phyloP scores from a whole-genome alignment of 2,888 invertebrate species.

The Rotaria socialis region DNA sequence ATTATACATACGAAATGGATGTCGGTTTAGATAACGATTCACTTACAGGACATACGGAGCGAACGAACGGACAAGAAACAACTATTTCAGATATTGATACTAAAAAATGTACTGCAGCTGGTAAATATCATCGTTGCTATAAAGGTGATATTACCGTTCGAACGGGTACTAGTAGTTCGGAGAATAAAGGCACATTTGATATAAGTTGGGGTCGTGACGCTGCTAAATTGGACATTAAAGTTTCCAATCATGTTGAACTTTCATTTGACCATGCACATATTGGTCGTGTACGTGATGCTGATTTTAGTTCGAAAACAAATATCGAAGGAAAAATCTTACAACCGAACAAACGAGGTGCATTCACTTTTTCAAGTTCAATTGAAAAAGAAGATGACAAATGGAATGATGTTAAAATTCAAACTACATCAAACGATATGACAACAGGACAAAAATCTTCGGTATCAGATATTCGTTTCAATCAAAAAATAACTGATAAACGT shows the following conservation, averaged over 20 bases:
- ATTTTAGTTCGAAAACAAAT: conserved; percentile 14
- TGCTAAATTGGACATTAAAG: not conserved
- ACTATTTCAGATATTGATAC: not conserved
- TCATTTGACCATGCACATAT: not conserved
- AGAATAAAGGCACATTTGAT: not conserved
- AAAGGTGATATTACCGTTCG: not conserved
- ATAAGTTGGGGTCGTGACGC: not conserved
- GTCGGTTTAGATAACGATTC: not conserved
- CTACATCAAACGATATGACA: not conserved
- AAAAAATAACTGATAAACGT: not conserved
- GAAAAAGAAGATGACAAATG: conserved; percentile 22
- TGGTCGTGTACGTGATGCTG: not conserved
- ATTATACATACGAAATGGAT: conserved; percentile 11
- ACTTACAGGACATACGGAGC: not conserved
- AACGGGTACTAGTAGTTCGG: not conserved
- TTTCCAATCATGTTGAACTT: not conserved
- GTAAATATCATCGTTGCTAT: not conserved
- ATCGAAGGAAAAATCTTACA: not conserved
- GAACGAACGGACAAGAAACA: not conserved
- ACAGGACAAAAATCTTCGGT: not conserved
- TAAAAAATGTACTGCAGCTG: not conserved
- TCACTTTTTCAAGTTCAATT: not conserved
- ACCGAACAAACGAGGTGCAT: not conserved
- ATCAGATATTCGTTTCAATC: not conserved
- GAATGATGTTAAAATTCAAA: not conserved